phyloP scores from a whole-genome alignment of 2,113 vertebrate genomes.

The Polypterus senegalus region DNA sequence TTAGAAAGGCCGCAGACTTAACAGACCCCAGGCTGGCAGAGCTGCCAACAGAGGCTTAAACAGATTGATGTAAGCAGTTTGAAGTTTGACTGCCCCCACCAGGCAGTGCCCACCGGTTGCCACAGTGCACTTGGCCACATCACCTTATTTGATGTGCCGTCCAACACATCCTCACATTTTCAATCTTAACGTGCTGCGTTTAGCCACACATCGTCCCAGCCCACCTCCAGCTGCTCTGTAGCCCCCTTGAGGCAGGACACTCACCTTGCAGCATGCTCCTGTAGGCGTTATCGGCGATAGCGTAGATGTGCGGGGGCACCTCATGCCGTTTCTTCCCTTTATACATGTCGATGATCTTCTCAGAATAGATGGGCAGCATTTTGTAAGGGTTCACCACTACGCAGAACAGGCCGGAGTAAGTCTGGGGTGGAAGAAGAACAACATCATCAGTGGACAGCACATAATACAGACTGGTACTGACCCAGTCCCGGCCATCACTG shows the following conservation, averaged over 20 bases:
- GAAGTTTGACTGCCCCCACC: background rate
- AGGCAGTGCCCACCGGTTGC: background rate
- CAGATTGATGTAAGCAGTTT: constrained; percentile 7
- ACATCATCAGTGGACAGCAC: background rate
- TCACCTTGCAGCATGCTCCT: constrained; percentile 96
- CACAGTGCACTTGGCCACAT: background rate
- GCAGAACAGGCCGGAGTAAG: constrained; percentile 92
- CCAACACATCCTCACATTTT: background rate
- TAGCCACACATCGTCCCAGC: background rate
- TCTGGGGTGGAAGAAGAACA: constrained; percentile 43
- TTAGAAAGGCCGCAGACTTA: too few relatives aligned
- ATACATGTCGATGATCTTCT: constrained; percentile 96
- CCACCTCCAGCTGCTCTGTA: too few relatives aligned
- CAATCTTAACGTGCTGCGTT: background rate
- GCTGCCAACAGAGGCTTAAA: too few relatives aligned
- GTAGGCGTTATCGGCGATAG: constrained; percentile 87
- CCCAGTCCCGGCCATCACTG: too few relatives aligned
- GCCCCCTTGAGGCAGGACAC: background rate
- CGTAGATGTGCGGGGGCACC: constrained; percentile 89
- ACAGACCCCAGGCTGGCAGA: too few relatives aligned
- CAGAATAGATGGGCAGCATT: constrained; percentile 88
- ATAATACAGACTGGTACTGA: too few relatives aligned
- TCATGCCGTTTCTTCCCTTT: constrained; percentile 95
- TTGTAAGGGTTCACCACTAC: constrained; percentile 95
- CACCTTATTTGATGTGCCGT: background rate